These are phyloP conservation scores for Eudyptes chrysolophus DNA, from an alignment of 2,113 vertebrate species.

Conservation along the genomic window DNA sequence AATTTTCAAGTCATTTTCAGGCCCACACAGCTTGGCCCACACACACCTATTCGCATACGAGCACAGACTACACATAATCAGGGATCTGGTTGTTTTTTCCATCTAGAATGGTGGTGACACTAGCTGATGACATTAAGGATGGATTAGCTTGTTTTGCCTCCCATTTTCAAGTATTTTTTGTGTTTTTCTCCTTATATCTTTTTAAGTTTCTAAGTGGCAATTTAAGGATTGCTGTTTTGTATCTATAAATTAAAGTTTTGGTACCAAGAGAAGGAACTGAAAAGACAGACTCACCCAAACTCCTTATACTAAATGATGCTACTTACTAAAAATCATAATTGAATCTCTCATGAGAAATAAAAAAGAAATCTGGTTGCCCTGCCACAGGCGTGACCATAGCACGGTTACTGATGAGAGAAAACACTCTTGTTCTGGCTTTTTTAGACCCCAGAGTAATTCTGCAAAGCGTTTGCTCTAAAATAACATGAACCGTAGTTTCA, in stretches of 20 bases:
- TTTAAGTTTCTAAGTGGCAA: neutral
- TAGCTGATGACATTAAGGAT: neutral
- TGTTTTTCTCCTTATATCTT: neutral
- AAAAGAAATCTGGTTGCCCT: neutral
- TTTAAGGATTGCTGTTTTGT: neutral
- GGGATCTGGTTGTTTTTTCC: neutral
- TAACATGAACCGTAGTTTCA: neutral
- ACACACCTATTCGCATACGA: neutral
- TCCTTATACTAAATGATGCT: neutral
- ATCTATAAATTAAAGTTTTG: neutral
- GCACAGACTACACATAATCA: neutral
- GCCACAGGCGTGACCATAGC: neutral
- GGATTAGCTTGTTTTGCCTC: neutral
- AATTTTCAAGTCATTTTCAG: slow-evolving; percentile 7
- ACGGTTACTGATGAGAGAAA: neutral
- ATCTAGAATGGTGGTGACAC: neutral
- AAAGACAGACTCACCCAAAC: neutral
- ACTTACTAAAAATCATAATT: neutral
- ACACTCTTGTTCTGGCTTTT: neutral
- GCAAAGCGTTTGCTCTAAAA: neutral
- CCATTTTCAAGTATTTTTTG: neutral
- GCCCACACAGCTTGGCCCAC: neutral
- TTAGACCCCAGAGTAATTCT: neutral
- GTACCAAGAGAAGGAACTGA: neutral
- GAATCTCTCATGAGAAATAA: neutral